Percentiles rank a stretch among this genome's conserved stretches.
These are phyloP conservation scores for Plagodis pulveraria DNA, from an alignment of 2,888 invertebrate species.

Conservation along the genomic window DNA sequence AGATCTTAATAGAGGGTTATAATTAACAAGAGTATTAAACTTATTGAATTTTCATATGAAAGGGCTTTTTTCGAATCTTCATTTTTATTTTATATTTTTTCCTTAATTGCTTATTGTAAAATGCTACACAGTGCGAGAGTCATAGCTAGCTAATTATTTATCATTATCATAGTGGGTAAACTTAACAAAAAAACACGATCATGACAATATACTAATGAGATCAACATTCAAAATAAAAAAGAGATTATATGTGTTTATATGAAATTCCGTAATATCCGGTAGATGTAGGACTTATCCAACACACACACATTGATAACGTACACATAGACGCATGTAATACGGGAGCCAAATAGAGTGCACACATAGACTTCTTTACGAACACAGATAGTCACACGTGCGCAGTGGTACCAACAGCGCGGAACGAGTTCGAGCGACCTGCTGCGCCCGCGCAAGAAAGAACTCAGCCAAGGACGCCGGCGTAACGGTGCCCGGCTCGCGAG, in stretches of 20 bases:
- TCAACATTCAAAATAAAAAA: no score
- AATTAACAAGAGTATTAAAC: no score
- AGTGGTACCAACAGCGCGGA: slow-evolving; percentile 65
- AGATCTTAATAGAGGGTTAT: no score
- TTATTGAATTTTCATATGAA: no score
- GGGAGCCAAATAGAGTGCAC: slow-evolving; percentile 37
- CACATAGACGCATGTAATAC: slow-evolving; percentile 30
- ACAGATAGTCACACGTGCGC: slow-evolving; percentile 68
- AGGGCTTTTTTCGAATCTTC: no score
- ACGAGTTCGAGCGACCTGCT: slow-evolving; percentile 80
- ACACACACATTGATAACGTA: slow-evolving; percentile 46
- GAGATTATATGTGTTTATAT: slow-evolving; percentile 58
- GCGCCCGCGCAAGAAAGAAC: slow-evolving; percentile 80
- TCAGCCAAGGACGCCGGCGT: slow-evolving; percentile 84
- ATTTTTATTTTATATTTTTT: no score
- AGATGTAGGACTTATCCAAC: slow-evolving; percentile 78
- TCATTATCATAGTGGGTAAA: no score
- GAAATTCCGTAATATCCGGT: slow-evolving; percentile 83
- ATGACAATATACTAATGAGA: no score
- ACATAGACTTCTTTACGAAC: slow-evolving; percentile 45
- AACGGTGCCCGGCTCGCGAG: slow-evolving; percentile 65
- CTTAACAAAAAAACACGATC: no score
- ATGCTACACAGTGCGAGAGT: no score
- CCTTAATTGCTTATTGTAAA: no score
- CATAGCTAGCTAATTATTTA: no score